These are phyloP conservation scores for Lasioglossum pauxillum DNA, from an alignment of 2,888 invertebrate genomes.

Conservation along the genomic window DNA sequence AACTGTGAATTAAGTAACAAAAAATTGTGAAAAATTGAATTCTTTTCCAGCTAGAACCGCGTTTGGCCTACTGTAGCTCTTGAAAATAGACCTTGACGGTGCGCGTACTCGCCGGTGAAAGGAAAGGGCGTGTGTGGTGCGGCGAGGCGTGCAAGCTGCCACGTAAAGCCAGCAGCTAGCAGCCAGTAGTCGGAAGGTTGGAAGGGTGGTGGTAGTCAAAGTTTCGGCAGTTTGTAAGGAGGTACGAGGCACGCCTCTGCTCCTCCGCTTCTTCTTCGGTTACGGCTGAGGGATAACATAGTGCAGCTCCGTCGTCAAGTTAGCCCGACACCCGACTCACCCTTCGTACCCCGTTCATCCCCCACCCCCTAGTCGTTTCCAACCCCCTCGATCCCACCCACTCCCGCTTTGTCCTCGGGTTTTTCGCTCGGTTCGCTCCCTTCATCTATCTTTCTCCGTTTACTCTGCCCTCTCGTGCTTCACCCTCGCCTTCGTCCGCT, in stretches of 20 bases:
- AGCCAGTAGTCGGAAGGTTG: constrained; percentile 30
- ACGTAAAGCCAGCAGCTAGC: constrained; percentile 50
- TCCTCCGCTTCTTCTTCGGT: constrained; percentile 75
- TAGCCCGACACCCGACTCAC: constrained; percentile 64
- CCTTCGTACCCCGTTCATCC: constrained; percentile 4
- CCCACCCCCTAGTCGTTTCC: neutral
- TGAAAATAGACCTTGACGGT: neutral
- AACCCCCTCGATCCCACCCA: constrained; percentile 27
- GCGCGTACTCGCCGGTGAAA: neutral
- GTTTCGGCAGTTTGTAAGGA: constrained; percentile 79
- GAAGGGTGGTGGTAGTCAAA: constrained; percentile 69
- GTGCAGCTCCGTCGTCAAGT: constrained; percentile 72
- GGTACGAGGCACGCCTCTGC: constrained; percentile 68
- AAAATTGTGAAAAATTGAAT: no score
- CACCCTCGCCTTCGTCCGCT: constrained; percentile 57
- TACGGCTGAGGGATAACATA: constrained; percentile 80
- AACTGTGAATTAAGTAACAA: no score
- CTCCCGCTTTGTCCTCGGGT: constrained; percentile 39
- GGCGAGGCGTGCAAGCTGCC: constrained; percentile 61
- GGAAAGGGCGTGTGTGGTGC: constrained; percentile 13
- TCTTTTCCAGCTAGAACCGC: no score
- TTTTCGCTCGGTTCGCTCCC: constrained; percentile 44
- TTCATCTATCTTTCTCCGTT: constrained; percentile 42
- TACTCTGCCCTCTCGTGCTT: constrained; percentile 5
- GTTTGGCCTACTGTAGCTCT: neutral